phyloP scores from a whole-genome alignment of 2,888 invertebrate genomes.

The Eurytoma californica region DNA sequence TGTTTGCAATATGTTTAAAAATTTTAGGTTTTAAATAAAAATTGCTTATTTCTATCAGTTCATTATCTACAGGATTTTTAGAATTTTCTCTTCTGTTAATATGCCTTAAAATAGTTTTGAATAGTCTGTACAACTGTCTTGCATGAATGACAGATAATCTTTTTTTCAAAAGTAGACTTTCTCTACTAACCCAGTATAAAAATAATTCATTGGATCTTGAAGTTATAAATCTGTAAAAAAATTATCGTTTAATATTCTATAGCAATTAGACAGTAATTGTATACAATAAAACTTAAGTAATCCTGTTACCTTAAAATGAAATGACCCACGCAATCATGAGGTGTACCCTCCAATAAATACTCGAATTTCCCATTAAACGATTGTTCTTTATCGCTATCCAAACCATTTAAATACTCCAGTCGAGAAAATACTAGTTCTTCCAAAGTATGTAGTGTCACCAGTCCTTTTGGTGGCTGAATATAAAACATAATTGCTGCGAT shows the following conservation, averaged over 20 bases:
- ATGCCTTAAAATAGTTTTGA: conserved; percentile 64
- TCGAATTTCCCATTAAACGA: conserved; percentile 75
- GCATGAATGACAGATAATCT: conserved; percentile 64
- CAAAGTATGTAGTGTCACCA: conserved; percentile 77
- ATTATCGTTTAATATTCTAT: conserved; percentile 11
- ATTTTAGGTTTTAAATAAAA: conserved; percentile 60
- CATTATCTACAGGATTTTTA: conserved; percentile 57
- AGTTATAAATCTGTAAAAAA: conserved; percentile 66
- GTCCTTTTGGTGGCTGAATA: conserved; percentile 77
- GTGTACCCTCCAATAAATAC: conserved; percentile 79
- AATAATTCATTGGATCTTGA: conserved; percentile 65
- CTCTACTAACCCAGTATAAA: conserved; percentile 66
- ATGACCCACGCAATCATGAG: conserved; percentile 79
- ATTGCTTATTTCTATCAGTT: conserved; percentile 60
- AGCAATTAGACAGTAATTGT: conserved; percentile 8
- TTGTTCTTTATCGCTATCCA: conserved; percentile 69
- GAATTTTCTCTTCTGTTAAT: conserved; percentile 56
- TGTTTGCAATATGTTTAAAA: conserved; percentile 65
- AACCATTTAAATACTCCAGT: conserved; percentile 75
- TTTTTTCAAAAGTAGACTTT: conserved; percentile 65
- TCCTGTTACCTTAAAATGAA: conserved; percentile 76
- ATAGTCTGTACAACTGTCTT: conserved; percentile 66
- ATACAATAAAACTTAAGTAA: neutral
- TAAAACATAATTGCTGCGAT: conserved; percentile 76
- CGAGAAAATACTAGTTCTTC: conserved; percentile 77